Base-by-base conservation (phyloP, 1,140 invertebrate genomes). In the Rhyzopertha dominica region DNA sequence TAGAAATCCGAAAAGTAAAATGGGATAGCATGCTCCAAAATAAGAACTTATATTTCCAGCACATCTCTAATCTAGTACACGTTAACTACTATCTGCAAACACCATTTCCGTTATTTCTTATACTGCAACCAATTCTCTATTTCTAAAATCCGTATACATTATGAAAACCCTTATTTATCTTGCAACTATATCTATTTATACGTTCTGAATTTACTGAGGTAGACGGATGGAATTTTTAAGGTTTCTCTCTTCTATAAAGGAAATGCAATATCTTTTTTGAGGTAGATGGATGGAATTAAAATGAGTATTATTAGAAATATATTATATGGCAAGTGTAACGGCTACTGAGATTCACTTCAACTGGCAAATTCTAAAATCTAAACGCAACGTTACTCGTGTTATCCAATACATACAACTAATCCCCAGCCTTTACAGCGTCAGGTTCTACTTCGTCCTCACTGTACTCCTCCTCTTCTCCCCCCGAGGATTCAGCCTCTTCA, bases 271-370 rank as follows among this genome's bases (percentile, higher is more conserved):
- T 51, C 39, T 32, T 9, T 13, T 36, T 55, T 62, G 65, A 67
- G 65, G 65, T 67, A 67, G 65, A 58, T 62, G 61, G 63, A 66
- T 66, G 62, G 65, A 67, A 64, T 67, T n/a, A n/a, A 57, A 61
- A 56, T 54, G 47, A 57, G 51, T 56, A 51, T 55, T 44, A 41
- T 46, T 49, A 32, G 24, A 34, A 42, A 26, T 41, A 34, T 43
- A 24, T 26, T 35, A 32, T 32, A 34, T 43, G 41, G 47, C 47
- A 53, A 53, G 47, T 45, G 26, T 49, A 41, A 38, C 43, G 47
- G 47, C 51, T 41, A 44, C 43, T 53, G 41, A 13, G 30, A 44
- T 49, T 44, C 19, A 20, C 25, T 48, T 34, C 37, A 42, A 40
- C 38, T 49, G 38, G 36, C 45, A 41, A 41, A 47, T n/a, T n/a